These are phyloP conservation scores for Ceratina calcarata DNA, from an alignment of 1,140 invertebrate genomes.

Conservation along the genomic window DNA sequence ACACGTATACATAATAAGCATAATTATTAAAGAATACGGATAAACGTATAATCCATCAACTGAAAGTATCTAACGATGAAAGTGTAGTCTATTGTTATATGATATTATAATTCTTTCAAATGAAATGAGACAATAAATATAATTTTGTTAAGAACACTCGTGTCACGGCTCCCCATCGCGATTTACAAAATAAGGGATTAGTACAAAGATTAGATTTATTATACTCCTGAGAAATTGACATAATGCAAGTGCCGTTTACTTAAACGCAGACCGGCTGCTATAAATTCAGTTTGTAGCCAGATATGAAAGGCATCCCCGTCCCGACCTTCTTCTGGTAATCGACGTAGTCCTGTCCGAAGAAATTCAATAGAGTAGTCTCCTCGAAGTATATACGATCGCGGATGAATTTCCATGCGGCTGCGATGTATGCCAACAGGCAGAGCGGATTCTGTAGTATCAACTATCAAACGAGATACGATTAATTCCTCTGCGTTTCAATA, in stretches of 20 bases:
- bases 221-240: slow-evolving; percentile 6
- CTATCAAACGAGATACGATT: slow-evolving; percentile 78
- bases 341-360: slow-evolving; percentile 95
- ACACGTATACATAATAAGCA: slow-evolving; percentile 20
- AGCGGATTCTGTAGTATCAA: slow-evolving; percentile 95
- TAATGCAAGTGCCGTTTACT: not conserved
- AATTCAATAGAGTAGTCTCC: slow-evolving; percentile 94
- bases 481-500: not conserved
- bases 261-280: slow-evolving; percentile 40
- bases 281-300: slow-evolving; percentile 83
- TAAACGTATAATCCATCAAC: slow-evolving; percentile 61
- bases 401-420: slow-evolving; percentile 96
- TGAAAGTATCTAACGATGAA: slow-evolving; percentile 75
- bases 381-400: slow-evolving; percentile 92
- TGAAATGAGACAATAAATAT: slow-evolving; percentile 80
- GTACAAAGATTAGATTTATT: slow-evolving; percentile 1
- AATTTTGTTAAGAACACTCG: slow-evolving; percentile 74
- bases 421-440: slow-evolving; percentile 90
- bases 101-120: slow-evolving; percentile 71
- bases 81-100: slow-evolving; percentile 76
- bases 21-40: slow-evolving; percentile 27
- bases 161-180: not conserved
- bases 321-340: slow-evolving; percentile 93
- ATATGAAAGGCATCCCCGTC: slow-evolving; percentile 96
- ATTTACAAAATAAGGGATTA: not conserved